Evolutionary conservation across 2,888 invertebrate species (phyloP), one percentile per base, ranked within the genome.

Genomic region (Dugesia japonica): DNA sequence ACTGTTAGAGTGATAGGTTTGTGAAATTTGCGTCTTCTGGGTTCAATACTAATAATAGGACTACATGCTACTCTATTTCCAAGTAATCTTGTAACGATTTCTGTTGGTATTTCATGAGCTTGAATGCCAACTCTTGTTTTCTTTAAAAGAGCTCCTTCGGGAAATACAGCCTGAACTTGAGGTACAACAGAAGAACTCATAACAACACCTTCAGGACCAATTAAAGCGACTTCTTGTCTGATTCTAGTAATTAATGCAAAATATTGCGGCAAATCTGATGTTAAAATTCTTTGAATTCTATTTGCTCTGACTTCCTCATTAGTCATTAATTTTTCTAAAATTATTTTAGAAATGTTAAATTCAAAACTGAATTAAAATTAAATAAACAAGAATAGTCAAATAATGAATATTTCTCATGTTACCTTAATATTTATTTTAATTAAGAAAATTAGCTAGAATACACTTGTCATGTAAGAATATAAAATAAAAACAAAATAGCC

Each of bases 41-140:
- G 99, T 86, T 99, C 98, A 79, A 99, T 95, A 0, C 98, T 99
- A 42, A 99, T 97, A 78, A 99, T 95, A 0, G 99, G 98, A 76
- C 95, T 95, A 20, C 98, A 97, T 15, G 98, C 97, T 17, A 99
- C 97, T 79, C 98, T 91, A 84, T 98, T 93, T 75, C 98, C 98
- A 81, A 95, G 89, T 79, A 98, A 88, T 85, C 97, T 95, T 56
- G 94, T 92, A 79, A 97, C 93, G 81, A 97, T 87, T 85, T 98
- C 98, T 76, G 93, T 90, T 82, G 94, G 91, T 83, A 99, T 94
- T 80, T 95, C 94, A 87, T 97, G 97, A 79, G 97, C 97, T 92
- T 95, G 95, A 79, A 97, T 89, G 87, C 95, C 95, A 82, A 99
- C 97, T 90, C 94, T 92, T 87, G 99, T 99, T 87, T 95, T 95